Evolutionary conservation across 2,113 vertebrate species (phyloP), one percentile per base, ranked within the genome.

Genomic region (Petromus typicus): DNA sequence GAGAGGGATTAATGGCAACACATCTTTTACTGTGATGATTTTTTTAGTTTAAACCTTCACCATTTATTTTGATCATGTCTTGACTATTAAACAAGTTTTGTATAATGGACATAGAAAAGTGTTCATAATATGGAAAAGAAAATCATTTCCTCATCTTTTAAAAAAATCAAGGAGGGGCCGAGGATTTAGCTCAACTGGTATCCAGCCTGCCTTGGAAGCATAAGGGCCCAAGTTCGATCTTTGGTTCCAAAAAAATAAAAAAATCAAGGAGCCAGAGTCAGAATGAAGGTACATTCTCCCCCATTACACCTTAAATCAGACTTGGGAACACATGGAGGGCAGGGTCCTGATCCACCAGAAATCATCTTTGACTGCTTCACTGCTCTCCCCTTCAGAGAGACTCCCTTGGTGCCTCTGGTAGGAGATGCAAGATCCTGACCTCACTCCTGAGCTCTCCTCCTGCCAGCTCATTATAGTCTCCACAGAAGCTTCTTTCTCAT

Each of bases 401-500:
- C 7, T 2, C 14, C 1, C 23, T 3, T 0, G 2, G 12, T 0
- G 80, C 93, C 96, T 95, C 32, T 13, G 93, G 79, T 89, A 93
- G 79, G 67, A 87, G 14, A 54, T 89, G 92, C 37, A 10, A 80
- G 0, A 37, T 34, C 27, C 5, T 25, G 6, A 51, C 22, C 3
- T 8, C 0, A 17, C 69, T 95, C 59, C 0, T 32, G 82, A 86
- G n/a, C 48, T 83, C 81, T 87, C 43, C 73, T n/a, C 6, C 18
- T n/a, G 80, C 71, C 84, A 94, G 18, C 87, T 96, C 96, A 97
- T 97, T 89, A 98, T 90, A 98, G 96, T 82, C 86, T 83, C 92
- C 83, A 59, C 83, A 95, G 86, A 95, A 94, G 67, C 40, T 17
- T 61, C 96, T 87, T 81, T 23, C 87, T 90, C 2, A 11, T 84